phyloP scores from a whole-genome alignment of 2,113 vertebrate species.

The Actenoides hombroni region DNA sequence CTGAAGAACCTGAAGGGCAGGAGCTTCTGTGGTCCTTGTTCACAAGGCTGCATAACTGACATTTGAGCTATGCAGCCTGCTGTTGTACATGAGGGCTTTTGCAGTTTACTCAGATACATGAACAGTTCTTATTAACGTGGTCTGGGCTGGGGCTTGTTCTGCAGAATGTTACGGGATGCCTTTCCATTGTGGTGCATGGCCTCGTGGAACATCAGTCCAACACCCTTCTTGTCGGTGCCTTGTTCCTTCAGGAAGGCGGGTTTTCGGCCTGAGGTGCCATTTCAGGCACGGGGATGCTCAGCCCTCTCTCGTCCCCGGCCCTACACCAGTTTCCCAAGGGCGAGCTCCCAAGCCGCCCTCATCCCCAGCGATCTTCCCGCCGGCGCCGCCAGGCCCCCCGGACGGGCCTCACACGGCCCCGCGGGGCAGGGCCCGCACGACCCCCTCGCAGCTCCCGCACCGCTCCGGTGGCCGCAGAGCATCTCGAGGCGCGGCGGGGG shows the following conservation, averaged over 20 bases:
- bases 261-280: background rate
- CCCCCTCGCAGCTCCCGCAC: background rate
- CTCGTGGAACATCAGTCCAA: accelerated
- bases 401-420: too few species aligned
- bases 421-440: background rate
- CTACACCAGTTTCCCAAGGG: accelerated
- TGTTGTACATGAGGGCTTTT: background rate
- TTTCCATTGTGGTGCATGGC: accelerated
- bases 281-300: background rate
- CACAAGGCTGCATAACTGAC: accelerated
- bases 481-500: too few species aligned
- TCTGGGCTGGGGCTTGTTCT: background rate
- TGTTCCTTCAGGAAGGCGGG: accelerated
- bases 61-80: background rate
- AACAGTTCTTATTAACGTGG: accelerated
- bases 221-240: accelerated
- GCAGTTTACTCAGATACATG: accelerated
- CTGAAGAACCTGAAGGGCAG: background rate
- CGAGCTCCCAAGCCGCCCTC: too few species aligned
- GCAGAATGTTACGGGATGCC: accelerated
- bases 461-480: background rate
- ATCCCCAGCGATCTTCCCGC: background rate
- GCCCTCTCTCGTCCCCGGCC: background rate
- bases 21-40: accelerated
- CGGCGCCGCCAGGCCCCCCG: too few species aligned